Evolutionary conservation across 2,797 vertebrate species (phyloP), one percentile per base, ranked within the genome.

Genomic region (Sebastes melanostomus): DNA sequence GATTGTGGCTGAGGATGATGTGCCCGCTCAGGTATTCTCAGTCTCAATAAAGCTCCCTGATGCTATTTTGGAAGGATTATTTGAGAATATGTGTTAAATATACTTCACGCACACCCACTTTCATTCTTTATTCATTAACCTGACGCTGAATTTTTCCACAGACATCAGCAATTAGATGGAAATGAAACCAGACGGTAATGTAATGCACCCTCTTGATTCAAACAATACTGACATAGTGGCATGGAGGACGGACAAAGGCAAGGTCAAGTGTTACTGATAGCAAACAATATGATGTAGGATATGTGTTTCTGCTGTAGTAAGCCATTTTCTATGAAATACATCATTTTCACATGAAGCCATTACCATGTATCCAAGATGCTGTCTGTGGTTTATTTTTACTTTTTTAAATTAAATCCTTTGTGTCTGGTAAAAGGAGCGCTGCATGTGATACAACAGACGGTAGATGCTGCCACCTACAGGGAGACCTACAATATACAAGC

Each of bases 51-150:
- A 89, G 83, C 84, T 85, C 83, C 88, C 81, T 66, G 80, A 74
- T 92, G 92, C 95, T 96, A 96, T 96, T 93, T 92, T 93, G 80
- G 92, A 92, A 61, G 50, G 79, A 65, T 87, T 89, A 88, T 92
- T 93, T 93, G 88, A 87, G 81, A 91, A 74, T 77, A 34, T 73
- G 78, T 91, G 90, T 92, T 92, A 94, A 93, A 95, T 93, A 93
- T 93, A 94, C 79, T 72, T 87, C 76, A 83, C 81, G 84, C 63
- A 78, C 77, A 55, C 81, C 8, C 70, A 75, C 78, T 68, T 88
- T 86, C 85, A 91, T 92, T 84, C 72, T 89, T 94, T 87, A 93
- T 95, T 93, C 78, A 95, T 93, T 84, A 89, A 87, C 69, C 62
- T 69, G 81, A 79, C 77, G 81, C 68, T 62, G 81, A 71, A 72